Conservation (phyloP, 2,888 invertebrate species). For the Hecatera dysodea region DNA sequence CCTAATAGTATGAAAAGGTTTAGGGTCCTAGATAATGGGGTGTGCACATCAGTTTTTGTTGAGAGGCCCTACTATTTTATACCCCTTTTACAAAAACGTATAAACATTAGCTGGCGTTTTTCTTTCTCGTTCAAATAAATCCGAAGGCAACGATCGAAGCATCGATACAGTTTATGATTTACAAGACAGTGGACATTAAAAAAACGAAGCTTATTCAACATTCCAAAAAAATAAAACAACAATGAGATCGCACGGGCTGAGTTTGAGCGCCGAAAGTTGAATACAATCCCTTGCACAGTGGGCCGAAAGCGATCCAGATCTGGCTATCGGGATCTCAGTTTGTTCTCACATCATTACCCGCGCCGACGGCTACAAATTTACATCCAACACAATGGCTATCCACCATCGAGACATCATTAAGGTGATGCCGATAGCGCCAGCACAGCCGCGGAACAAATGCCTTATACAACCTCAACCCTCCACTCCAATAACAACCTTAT, state of each 20-base stretch:
- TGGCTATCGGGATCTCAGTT: conserved; percentile 90
- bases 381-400: conserved; percentile 91
- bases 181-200: conserved; percentile 77
- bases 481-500: conserved; percentile 75
- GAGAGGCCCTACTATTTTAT: conserved; percentile 47
- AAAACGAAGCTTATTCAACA: conserved; percentile 78
- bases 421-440: conserved; percentile 91
- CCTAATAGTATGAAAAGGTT: conserved; percentile 76
- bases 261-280: conserved; percentile 81
- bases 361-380: conserved; percentile 91
- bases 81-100: conserved; percentile 22
- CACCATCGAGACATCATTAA: conserved; percentile 91
- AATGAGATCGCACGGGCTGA: conserved; percentile 74
- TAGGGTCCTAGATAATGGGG: conserved; percentile 70
- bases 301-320: conserved; percentile 88
- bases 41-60: conserved; percentile 75
- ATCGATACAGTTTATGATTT: conserved; percentile 77
- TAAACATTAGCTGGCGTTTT: conserved; percentile 44
- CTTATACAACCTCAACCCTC: conserved; percentile 67
- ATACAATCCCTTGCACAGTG: conserved; percentile 85
- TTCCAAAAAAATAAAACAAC: conserved; percentile 78
- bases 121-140: conserved; percentile 45
- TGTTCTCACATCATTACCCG: conserved; percentile 91
- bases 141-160: conserved; percentile 50
- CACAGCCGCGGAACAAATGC: conserved; percentile 75